Conservation (phyloP, 2,888 invertebrate species). For the Ormyrus rosae region DNA sequence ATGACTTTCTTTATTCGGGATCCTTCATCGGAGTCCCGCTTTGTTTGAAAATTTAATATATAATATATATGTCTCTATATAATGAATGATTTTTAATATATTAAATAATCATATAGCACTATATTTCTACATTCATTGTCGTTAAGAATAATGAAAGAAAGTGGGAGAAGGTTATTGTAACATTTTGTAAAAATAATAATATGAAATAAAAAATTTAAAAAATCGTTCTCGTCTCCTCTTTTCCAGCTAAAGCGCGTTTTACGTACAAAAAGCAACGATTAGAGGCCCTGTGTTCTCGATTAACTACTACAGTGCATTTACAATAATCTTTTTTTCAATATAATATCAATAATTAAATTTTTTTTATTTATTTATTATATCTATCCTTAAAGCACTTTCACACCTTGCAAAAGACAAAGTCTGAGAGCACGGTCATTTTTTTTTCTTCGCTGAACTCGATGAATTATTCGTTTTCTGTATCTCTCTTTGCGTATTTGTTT, state of each 20-base stretch:
- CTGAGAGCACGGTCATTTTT: conserved; percentile 59
- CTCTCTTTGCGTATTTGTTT: conserved; percentile 27
- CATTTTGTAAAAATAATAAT: conserved; percentile 63
- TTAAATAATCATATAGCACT: conserved; percentile 70
- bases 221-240: conserved; percentile 58
- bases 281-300: conserved; percentile 73
- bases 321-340: conserved; percentile 66
- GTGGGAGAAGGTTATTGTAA: conserved; percentile 58
- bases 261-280: conserved; percentile 75
- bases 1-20: conserved; percentile 60
- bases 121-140: conserved; percentile 62
- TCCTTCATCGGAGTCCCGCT: conserved; percentile 55
- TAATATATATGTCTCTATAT: conserved; percentile 65
- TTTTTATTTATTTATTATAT: conserved; percentile 60
- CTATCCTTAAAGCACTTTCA: conserved; percentile 60
- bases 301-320: conserved; percentile 72
- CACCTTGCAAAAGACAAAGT: conserved; percentile 62
- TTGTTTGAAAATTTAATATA: conserved; percentile 56
- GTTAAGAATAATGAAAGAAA: conserved; percentile 57
- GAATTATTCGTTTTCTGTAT: conserved; percentile 62
- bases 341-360: conserved; percentile 63
- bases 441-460: conserved; percentile 58
- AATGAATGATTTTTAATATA: conserved; percentile 67
- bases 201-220: conserved; percentile 64
- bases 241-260: conserved; percentile 71